phyloP scores from a whole-genome alignment of 1,140 invertebrate genomes.

The Sipha flava region DNA sequence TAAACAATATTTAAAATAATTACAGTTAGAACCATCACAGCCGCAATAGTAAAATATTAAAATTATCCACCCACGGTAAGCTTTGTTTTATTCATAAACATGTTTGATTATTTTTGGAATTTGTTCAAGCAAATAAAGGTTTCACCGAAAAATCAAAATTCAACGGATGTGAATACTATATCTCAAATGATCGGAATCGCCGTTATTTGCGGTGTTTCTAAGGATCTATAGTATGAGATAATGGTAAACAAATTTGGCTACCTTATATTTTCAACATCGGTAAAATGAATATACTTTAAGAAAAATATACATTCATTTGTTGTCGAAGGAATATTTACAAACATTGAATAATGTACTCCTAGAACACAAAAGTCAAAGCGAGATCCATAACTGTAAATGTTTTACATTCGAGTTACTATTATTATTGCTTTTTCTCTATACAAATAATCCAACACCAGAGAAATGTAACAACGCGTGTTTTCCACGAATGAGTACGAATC shows the following conservation, averaged over 20 bases:
- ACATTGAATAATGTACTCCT: no score
- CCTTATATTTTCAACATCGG: not conserved
- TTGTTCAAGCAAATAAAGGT: not conserved
- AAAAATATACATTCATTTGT: no score
- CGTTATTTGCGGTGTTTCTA: not conserved
- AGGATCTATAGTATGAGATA: not conserved
- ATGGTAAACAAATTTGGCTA: not conserved
- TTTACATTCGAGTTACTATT: not conserved
- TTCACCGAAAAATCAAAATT: not conserved
- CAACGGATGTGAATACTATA: not conserved
- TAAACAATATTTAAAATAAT: not conserved
- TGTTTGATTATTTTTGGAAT: not conserved
- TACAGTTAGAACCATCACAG: no score
- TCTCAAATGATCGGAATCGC: not conserved
- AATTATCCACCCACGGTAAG: not conserved
- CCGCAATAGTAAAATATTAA: not conserved
- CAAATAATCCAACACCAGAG: not conserved
- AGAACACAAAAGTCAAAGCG: not conserved
- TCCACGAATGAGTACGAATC: not conserved
- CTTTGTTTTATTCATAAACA: not conserved
- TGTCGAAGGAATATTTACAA: no score
- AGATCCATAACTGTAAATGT: not conserved
- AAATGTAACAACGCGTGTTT: not conserved
- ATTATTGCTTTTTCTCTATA: not conserved
- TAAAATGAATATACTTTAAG: no score